Evolutionary conservation across 2,113 vertebrate species (phyloP).

Genomic region (Cnemophilus loriae): DNA sequence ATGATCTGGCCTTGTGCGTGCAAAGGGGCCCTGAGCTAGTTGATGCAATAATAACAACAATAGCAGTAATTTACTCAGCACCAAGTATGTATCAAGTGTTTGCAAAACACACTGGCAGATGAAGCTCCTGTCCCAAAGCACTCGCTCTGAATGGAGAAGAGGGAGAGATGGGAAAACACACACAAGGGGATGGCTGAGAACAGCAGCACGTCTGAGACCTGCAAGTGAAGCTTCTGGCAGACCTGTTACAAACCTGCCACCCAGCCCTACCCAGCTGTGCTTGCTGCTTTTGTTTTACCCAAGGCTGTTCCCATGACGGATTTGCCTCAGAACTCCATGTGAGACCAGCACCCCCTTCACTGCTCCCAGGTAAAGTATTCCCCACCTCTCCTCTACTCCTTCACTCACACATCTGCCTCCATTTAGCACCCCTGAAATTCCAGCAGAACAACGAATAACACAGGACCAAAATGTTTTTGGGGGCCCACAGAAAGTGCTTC

Average conservation of each 20-base stretch:
- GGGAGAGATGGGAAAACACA: neutral
- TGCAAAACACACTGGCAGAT: neutral
- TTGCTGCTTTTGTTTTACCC: neutral
- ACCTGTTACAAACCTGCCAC: neutral
- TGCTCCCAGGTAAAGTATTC: neutral
- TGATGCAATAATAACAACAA: neutral
- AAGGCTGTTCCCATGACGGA: neutral
- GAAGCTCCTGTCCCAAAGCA: neutral
- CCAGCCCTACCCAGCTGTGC: neutral
- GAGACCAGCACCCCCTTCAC: neutral
- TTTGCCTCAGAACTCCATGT: neutral
- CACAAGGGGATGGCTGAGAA: accelerated
- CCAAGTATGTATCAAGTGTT: neutral
- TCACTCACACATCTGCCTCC: neutral
- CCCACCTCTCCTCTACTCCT: neutral
- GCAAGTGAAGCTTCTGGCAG: neutral
- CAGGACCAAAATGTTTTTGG: neutral
- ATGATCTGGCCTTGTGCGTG: neutral
- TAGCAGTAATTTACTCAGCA: neutral
- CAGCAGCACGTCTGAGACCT: neutral
- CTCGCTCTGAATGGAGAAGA: neutral
- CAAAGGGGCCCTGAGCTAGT: neutral
- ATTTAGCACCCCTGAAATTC: neutral
- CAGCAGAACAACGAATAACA: neutral
- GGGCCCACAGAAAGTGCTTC: neutral